These are phyloP conservation scores for Turdus rufiventris DNA, from an alignment of 2,113 vertebrate genomes.

Conservation along the genomic window DNA sequence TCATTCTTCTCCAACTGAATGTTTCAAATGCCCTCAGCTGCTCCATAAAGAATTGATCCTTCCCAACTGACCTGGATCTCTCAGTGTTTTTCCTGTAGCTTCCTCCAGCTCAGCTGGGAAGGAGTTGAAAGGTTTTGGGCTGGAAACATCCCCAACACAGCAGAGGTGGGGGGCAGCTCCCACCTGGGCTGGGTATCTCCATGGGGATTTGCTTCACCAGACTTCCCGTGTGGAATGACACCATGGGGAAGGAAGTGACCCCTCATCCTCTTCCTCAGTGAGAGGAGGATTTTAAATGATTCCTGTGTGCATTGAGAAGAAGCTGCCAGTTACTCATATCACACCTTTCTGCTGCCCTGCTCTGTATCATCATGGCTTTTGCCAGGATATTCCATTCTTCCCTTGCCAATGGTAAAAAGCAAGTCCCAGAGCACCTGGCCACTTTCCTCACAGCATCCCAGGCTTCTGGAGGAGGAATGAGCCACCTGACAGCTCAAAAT, in stretches of 20 bases:
- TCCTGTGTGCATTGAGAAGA: background rate
- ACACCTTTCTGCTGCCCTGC: background rate
- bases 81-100: background rate
- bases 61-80: background rate
- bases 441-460: background rate
- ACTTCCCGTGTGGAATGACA: background rate
- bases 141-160: background rate
- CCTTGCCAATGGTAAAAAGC: background rate
- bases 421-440: background rate
- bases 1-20: background rate
- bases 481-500: background rate
- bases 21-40: background rate
- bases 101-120: background rate
- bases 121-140: background rate
- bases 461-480: background rate
- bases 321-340: background rate
- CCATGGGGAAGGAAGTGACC: background rate
- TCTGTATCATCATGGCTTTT: background rate
- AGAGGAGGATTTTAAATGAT: background rate
- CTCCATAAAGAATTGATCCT: background rate
- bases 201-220: background rate
- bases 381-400: background rate
- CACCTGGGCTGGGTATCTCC: background rate
- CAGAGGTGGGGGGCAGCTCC: background rate
- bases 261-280: background rate